Evolutionary conservation across 2,113 vertebrate species (phyloP), one percentile per base, ranked within the genome.

Genomic region (Pardalotus punctatus): DNA sequence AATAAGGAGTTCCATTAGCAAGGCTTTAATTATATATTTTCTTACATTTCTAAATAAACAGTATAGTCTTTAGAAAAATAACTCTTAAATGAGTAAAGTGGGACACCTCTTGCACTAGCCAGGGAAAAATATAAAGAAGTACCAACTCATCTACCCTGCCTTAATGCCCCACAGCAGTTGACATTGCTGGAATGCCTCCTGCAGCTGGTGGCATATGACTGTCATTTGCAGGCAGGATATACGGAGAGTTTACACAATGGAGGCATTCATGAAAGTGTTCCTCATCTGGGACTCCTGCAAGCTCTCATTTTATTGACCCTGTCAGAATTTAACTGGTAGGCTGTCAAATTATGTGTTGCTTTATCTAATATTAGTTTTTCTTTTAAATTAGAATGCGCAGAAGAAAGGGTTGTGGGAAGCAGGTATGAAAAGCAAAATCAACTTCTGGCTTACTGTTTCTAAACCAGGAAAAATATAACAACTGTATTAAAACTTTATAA

Each of bases 161-260:
- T 97, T 96, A 96, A 96, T 96, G 90, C 94, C 92, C 95, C 87
- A 93, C 92, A 97, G 96, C 92, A 94, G 92, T 96, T 97, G 97
- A 97, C 97, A 98, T 93, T 95, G 93, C 94, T 96, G 94, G 97
- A 98, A 98, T 98, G 98, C 96, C 94, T 96, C 87, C 89, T 97
- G 97, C 98, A 98, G 98, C 98, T 98, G 97, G 97, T 97, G 97
- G 98, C 98, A 97, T 97, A 97, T 98, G 95, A 97, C 88, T 97
- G 97, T 97, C 97, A 97, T 98, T 97, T 97, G 94, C 90, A 97
- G 93, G 92, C 81, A 96, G 96, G 95, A 96, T 94, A 88, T 58
- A 88, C 58, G 18, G 90, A 96, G 80, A 96, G 89, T 97, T 96
- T 94, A 83, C 64, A 96, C 89, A 96, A 73, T 93, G 93, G 95